Conservation (phyloP, 2,113 vertebrate genomes). For the Gobio gobio region DNA sequence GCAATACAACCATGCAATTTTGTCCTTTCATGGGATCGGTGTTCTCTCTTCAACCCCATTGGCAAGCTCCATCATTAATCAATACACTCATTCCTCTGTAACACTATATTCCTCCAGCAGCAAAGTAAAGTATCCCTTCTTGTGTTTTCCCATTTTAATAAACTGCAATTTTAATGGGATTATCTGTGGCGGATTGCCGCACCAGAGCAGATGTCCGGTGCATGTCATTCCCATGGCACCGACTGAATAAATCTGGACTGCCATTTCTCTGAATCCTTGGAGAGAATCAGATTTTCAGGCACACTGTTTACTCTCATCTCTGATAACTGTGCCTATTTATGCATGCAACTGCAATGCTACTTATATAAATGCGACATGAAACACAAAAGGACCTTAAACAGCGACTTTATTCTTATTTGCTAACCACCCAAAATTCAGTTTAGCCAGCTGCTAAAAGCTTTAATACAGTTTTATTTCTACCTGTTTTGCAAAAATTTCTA, state of each 20-base stretch:
- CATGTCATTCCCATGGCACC: constrained; percentile 42
- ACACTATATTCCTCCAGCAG: constrained; percentile 65
- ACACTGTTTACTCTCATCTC: constrained; percentile 35
- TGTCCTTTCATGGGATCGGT: neutral
- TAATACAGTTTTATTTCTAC: no score
- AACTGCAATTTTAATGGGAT: constrained; percentile 63
- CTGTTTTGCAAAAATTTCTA: no score
- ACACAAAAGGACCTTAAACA: neutral
- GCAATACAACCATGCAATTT: neutral
- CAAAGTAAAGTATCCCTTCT: constrained; percentile 62
- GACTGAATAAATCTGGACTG: constrained; percentile 32
- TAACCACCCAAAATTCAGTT: neutral
- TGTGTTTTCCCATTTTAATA: constrained; percentile 69
- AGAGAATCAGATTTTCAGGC: constrained; percentile 44
- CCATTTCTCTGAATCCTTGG: constrained; percentile 40
- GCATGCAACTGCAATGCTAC: neutral
- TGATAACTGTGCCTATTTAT: neutral
- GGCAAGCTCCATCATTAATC: constrained; percentile 62
- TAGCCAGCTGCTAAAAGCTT: neutral
- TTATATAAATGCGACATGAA: neutral
- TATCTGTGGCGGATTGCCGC: constrained; percentile 46
- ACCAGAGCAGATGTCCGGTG: constrained; percentile 67
- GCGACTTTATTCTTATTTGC: neutral
- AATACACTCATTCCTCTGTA: constrained; percentile 61
- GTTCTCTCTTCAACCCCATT: constrained; percentile 34